Base-by-base conservation (phyloP, 1,140 invertebrate genomes). In the Cydia fagiglandana region DNA sequence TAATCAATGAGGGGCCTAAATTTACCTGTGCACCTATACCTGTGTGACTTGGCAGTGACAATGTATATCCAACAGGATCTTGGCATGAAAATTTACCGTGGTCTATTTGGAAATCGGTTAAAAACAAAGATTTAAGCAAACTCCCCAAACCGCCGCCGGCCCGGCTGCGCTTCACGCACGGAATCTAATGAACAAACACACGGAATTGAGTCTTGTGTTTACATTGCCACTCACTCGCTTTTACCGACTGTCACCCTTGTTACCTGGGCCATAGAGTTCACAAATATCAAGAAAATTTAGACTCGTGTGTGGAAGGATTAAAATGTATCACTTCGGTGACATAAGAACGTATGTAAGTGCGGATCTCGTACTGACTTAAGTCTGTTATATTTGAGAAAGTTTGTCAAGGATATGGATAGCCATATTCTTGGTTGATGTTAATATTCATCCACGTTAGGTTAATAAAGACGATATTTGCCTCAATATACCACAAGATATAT, bases 151-250 rank as follows among this genome's bases (percentile, higher is more conserved):
- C 56, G 20, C 56, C 56, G 15, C 7, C 17, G 56, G 17, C 20
- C 24, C 41, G 73, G 38, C 45, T 56, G 38, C 70, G 15, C 24
- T 68, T n/a, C 13, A 64, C 12, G 78, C 73, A 41, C 70, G 34
- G 79, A 84, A 85, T 85, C 80, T 85, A 83, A 86, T 84, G 84
- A 86, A 81, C 86, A 87, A 87, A 87, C 85, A 84, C 24, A 79
- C 78, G 75, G 76, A 84, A 86, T 85, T 81, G 80, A 88, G 80
- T 83, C 86, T 85, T 84, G 78, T 86, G 84, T 88, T 86, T 86
- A 75, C 79, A 83, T 79, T 79, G 66, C 76, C 50, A 76, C 75
- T 77, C 77, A 41, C 38, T 78, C 80, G 50, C 50, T 53, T 53
- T 53, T 17, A 17, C 15, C 7, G 6, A 17, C 50, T 53, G 15